Conservation (phyloP, 92 coral and sea anemone species). For the Virgularia gustaviana region DNA sequence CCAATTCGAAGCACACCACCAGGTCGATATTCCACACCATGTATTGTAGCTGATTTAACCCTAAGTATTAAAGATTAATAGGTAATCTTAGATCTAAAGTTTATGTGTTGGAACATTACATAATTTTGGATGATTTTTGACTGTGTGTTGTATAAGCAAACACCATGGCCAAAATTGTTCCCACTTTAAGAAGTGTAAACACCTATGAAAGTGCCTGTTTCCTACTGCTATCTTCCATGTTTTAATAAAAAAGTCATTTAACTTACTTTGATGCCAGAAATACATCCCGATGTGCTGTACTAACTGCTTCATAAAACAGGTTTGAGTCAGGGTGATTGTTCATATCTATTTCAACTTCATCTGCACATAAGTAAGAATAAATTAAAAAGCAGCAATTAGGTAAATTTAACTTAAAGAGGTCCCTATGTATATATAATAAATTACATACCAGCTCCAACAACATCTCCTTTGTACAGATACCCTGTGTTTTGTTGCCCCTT, state of each 20-base stretch:
- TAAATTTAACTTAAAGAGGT: too few species aligned
- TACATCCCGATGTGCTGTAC: background rate
- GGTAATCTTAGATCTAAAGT: too few species aligned
- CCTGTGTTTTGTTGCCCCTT: conserved; percentile 25
- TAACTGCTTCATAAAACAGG: background rate
- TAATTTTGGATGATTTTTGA: background rate
- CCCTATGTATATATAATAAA: background rate
- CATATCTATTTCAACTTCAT: background rate
- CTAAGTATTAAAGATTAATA: too few species aligned
- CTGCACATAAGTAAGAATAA: background rate
- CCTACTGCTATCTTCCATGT: too few species aligned
- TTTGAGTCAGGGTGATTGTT: background rate
- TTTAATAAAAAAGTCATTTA: too few species aligned
- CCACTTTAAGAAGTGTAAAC: too few species aligned
- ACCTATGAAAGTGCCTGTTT: too few species aligned
- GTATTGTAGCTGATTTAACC: conserved; percentile 14
- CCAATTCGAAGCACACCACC: conserved; percentile 40
- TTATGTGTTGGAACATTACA: background rate
- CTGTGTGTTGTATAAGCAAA: too few species aligned
- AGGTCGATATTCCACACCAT: conserved; percentile 49
- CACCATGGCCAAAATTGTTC: too few species aligned
- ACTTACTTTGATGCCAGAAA: background rate
- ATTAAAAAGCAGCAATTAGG: too few species aligned
- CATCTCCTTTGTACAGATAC: conserved; percentile 40
- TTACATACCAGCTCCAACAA: conserved; percentile 34